phyloP scores from a whole-genome alignment of 2,888 invertebrate genomes.

The Heliconius sara region DNA sequence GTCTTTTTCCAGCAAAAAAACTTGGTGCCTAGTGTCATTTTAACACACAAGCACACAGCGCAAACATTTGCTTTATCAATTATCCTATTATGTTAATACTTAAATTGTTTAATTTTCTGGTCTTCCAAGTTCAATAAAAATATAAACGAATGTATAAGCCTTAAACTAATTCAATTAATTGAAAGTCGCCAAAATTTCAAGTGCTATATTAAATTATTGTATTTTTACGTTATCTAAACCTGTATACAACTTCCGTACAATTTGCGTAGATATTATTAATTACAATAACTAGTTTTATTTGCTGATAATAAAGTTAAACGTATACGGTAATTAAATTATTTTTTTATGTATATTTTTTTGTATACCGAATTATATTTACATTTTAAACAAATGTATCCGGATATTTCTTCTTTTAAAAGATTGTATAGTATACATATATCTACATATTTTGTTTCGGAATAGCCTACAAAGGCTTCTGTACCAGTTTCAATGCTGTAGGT shows the following conservation, averaged over 20 bases:
- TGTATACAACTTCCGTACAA: constrained; percentile 19
- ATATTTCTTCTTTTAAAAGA: neutral
- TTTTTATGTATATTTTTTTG: constrained; percentile 4
- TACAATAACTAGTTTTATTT: constrained; percentile 13
- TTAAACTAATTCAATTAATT: too few species aligned
- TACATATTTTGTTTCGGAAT: neutral
- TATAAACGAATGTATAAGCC: neutral
- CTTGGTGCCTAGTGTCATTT: too few species aligned
- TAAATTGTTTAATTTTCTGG: too few species aligned
- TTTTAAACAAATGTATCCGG: neutral
- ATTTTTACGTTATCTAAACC: constrained; percentile 10
- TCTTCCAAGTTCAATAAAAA: neutral
- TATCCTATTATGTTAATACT: too few species aligned
- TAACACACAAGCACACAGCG: too few species aligned
- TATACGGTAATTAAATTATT: neutral
- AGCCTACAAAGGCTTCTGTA: too few species aligned
- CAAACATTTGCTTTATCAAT: too few species aligned
- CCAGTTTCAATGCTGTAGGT: too few species aligned
- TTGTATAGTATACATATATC: neutral
- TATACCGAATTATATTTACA: neutral
- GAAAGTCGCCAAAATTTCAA: neutral
- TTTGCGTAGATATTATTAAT: constrained; percentile 6
- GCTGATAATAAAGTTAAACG: neutral
- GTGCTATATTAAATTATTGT: neutral
- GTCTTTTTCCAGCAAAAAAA: too few species aligned